phyloP scores from a whole-genome alignment of 53 echinoderm and acorn worm species.

The Holothuria scabra region DNA sequence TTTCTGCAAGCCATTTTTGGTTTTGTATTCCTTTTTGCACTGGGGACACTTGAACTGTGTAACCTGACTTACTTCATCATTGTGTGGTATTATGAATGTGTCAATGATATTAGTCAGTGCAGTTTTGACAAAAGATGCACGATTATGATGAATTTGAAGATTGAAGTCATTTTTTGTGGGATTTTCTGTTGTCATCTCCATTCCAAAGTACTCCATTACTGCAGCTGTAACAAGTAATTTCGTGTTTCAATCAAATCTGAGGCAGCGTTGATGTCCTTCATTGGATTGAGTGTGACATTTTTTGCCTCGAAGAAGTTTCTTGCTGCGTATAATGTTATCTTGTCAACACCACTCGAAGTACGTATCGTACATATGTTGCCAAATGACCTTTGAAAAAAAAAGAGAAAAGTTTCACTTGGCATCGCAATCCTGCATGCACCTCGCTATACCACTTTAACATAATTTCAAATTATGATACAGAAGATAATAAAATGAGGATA shows the following conservation, averaged over 20 bases:
- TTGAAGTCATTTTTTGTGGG: constrained; percentile 59
- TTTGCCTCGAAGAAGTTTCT: constrained; percentile 64
- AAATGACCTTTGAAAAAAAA: constrained; percentile 7
- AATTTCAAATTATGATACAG: no score
- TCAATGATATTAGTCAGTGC: constrained; percentile 41
- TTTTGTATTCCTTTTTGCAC: constrained; percentile 27
- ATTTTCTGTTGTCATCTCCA: constrained; percentile 17
- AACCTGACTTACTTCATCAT: constrained; percentile 13
- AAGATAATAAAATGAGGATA: no score
- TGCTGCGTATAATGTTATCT: constrained; percentile 73
- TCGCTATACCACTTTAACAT: no score
- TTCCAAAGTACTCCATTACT: constrained; percentile 63
- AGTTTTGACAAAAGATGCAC: not conserved
- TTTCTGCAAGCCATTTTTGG: constrained; percentile 31
- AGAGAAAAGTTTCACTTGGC: no score
- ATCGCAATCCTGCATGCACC: no score
- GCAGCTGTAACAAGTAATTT: constrained; percentile 64
- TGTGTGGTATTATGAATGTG: constrained; percentile 46
- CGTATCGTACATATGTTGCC: constrained; percentile 66
- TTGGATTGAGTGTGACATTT: constrained; percentile 67
- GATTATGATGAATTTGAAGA: constrained; percentile 33
- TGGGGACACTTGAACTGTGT: constrained; percentile 22
- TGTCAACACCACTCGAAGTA: constrained; percentile 65
- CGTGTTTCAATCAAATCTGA: constrained; percentile 62
- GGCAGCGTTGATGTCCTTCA: constrained; percentile 75